These are phyloP conservation scores for Sebastes diaconus DNA, from an alignment of 2,797 vertebrate species.

Conservation along the genomic window DNA sequence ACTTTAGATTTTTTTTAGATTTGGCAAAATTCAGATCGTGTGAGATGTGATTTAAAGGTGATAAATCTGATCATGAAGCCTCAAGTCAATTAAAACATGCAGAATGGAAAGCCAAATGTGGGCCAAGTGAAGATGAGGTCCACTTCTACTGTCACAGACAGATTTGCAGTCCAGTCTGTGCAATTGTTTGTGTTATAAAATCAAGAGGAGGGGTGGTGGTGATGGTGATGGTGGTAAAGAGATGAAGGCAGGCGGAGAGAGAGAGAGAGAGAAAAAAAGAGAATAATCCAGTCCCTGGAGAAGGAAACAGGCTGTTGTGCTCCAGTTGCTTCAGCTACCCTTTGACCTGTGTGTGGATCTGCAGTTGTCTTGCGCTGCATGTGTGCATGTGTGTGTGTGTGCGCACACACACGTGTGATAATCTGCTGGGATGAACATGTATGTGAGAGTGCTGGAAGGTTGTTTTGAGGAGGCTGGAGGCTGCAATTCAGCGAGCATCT, in stretches of 20 bases:
- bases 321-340: slow-evolving; percentile 61
- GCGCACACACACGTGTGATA: not conserved
- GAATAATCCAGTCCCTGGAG: slow-evolving; percentile 60
- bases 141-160: not conserved
- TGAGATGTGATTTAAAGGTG: not conserved
- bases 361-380: not conserved
- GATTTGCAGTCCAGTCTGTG: slow-evolving; percentile 15
- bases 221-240: not conserved
- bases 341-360: slow-evolving; percentile 62
- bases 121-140: slow-evolving; percentile 3
- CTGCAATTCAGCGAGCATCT: slow-evolving; percentile 10
- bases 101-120: slow-evolving; percentile 7
- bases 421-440: slow-evolving; percentile 4
- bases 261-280: not conserved
- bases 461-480: slow-evolving; percentile 1
- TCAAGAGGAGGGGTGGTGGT: not conserved
- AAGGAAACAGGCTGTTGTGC: slow-evolving; percentile 59
- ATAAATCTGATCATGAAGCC: not conserved
- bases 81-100: not conserved
- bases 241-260: slow-evolving; percentile 18
- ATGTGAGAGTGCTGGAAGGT: not conserved
- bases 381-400: not conserved
- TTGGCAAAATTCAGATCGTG: not conserved
- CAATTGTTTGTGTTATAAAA: slow-evolving; percentile 11
- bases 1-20: not conserved